Evolutionary conservation across 92 coral and sea anemone genomes (phyloP).

Genomic region (Actinernus sp.): DNA sequence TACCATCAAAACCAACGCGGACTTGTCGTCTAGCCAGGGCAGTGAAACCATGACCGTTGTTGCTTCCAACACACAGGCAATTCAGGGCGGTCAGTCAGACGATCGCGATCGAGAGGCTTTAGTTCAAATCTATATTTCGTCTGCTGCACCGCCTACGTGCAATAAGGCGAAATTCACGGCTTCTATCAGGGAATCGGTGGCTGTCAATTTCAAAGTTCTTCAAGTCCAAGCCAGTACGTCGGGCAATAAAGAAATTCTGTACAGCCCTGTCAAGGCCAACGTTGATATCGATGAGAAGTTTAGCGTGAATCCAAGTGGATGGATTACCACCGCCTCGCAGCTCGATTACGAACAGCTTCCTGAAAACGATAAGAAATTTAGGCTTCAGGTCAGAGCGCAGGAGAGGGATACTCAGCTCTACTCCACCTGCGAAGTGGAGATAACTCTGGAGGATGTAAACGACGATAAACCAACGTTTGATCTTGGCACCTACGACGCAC

Average conservation of each 20-base stretch:
- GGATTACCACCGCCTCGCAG: slow-evolving; percentile 68
- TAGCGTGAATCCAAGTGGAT: slow-evolving; percentile 71
- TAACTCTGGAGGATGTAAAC: slow-evolving; percentile 71
- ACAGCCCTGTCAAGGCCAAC: slow-evolving; percentile 78
- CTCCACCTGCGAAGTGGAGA: slow-evolving; percentile 66
- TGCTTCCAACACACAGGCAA: slow-evolving; percentile 73
- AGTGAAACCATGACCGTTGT: slow-evolving; percentile 62
- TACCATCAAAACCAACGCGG: slow-evolving; percentile 32
- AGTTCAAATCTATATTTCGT: slow-evolving; percentile 71
- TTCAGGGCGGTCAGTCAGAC: slow-evolving; percentile 20
- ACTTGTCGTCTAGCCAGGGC: neutral
- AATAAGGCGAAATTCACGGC: slow-evolving; percentile 21
- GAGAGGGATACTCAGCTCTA: slow-evolving; percentile 54
- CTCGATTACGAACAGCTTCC: slow-evolving; percentile 70
- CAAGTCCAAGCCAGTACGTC: slow-evolving; percentile 55
- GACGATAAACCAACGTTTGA: slow-evolving; percentile 91
- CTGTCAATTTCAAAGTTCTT: slow-evolving; percentile 15
- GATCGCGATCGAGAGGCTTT: slow-evolving; percentile 53
- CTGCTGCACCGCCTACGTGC: slow-evolving; percentile 61
- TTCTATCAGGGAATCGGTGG: slow-evolving; percentile 47
- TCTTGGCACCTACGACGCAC: slow-evolving; percentile 79
- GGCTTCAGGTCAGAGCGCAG: slow-evolving; percentile 80
- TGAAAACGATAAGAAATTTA: slow-evolving; percentile 33
- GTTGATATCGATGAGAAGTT: slow-evolving; percentile 68
- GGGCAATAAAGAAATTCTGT: slow-evolving; percentile 20